Evolutionary conservation across 92 coral and sea anemone species (phyloP).

Genomic region (Anthopleura xanthogrammica): DNA sequence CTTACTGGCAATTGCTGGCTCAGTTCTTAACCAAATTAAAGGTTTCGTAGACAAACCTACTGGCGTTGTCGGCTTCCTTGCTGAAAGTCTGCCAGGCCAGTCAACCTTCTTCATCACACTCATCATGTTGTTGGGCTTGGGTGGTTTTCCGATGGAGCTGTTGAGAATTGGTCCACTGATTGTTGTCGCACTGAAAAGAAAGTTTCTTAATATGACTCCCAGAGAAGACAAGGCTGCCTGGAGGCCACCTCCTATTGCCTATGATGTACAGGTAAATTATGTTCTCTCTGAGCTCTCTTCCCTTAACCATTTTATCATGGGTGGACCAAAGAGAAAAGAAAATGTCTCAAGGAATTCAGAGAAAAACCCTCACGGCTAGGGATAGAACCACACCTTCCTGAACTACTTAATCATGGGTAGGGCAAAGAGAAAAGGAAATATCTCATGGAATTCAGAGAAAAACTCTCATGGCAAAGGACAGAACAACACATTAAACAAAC

Average conservation of each 20-base stretch:
- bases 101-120: slow-evolving; percentile 83
- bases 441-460: too few relatives aligned
- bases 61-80: slow-evolving; percentile 65
- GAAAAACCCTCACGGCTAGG: too few relatives aligned
- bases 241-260: slow-evolving; percentile 78
- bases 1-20: slow-evolving; percentile 64
- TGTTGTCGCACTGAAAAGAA: slow-evolving; percentile 66
- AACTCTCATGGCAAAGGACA: too few relatives aligned
- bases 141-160: slow-evolving; percentile 71
- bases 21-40: slow-evolving; percentile 57
- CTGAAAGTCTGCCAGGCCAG: slow-evolving; percentile 80
- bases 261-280: slow-evolving; percentile 60
- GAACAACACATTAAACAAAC: too few relatives aligned
- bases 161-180: slow-evolving; percentile 74
- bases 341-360: too few relatives aligned
- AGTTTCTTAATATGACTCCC: slow-evolving; percentile 67
- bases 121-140: slow-evolving; percentile 69
- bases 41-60: slow-evolving; percentile 54
- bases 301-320: too few relatives aligned
- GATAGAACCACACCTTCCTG: too few relatives aligned
- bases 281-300: too few relatives aligned
- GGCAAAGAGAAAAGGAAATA: too few relatives aligned
- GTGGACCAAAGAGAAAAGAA: too few relatives aligned
- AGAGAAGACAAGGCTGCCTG: slow-evolving; percentile 88
- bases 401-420: too few relatives aligned